These are phyloP conservation scores for Augiades crinisus DNA, from an alignment of 2,888 invertebrate species.

Conservation along the genomic window DNA sequence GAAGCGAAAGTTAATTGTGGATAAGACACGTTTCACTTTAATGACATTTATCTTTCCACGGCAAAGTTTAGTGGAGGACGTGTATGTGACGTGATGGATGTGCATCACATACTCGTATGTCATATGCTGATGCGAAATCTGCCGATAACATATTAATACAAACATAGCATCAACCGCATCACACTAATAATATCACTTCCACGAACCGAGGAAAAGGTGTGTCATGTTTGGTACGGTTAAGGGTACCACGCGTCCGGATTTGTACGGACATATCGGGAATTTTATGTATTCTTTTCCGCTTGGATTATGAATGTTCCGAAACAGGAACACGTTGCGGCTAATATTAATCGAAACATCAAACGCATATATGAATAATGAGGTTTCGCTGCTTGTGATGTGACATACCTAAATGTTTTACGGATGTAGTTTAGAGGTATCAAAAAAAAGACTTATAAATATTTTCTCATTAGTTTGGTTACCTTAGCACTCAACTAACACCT, in stretches of 20 bases:
- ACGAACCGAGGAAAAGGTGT: constrained; percentile 32
- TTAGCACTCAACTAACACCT: too few species aligned
- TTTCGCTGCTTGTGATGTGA: too few species aligned
- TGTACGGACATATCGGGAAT: neutral
- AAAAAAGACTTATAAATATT: too few species aligned
- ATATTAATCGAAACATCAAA: too few species aligned
- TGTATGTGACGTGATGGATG: constrained; percentile 36
- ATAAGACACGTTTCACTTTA: constrained; percentile 14
- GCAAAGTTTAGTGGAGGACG: constrained; percentile 46
- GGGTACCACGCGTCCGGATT: neutral
- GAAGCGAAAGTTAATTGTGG: constrained; percentile 22
- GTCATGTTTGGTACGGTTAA: constrained; percentile 23
- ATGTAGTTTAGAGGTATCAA: too few species aligned
- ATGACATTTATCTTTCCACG: constrained; percentile 40
- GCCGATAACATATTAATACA: constrained; percentile 22
- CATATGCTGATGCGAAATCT: constrained; percentile 24
- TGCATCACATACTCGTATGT: constrained; percentile 17
- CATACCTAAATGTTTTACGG: too few species aligned
- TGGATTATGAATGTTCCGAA: too few species aligned
- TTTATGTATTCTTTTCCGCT: too few species aligned
- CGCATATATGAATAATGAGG: too few species aligned
- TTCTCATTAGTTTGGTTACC: too few species aligned
- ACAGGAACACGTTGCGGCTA: too few species aligned
- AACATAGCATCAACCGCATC: constrained; percentile 23
- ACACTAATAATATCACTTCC: constrained; percentile 28